phyloP scores from a whole-genome alignment of 2,113 vertebrate species.

The Megaleporinus macrocephalus region DNA sequence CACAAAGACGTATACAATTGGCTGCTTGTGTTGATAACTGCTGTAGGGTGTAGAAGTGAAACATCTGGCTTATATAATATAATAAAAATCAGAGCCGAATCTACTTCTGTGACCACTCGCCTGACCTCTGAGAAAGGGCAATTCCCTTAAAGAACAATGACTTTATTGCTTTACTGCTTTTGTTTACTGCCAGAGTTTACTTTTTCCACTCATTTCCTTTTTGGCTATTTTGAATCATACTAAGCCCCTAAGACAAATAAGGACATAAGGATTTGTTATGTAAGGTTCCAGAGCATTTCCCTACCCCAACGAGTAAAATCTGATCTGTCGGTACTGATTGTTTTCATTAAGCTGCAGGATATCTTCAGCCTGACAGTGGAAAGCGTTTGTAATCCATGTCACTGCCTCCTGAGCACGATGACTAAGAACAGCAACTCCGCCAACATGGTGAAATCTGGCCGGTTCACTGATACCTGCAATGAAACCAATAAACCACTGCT shows the following conservation, averaged over 20 bases:
- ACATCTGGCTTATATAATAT: conserved; percentile 5
- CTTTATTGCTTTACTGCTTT: conserved; percentile 1
- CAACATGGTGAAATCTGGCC: conserved; percentile 35
- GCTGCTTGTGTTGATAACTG: neutral
- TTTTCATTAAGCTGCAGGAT: conserved; percentile 20
- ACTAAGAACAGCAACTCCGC: conserved; percentile 40
- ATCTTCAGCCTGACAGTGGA: neutral
- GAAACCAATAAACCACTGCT: conserved; percentile 14
- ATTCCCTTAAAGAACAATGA: neutral
- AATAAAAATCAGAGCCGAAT: conserved; percentile 10
- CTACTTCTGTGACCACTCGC: neutral
- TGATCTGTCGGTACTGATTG: neutral
- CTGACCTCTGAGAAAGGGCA: neutral
- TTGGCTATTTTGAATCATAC: conserved; percentile 17
- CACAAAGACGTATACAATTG: neutral
- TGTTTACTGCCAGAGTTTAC: conserved; percentile 1
- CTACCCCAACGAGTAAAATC: neutral
- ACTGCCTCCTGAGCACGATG: conserved; percentile 11
- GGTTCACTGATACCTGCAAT: conserved; percentile 30
- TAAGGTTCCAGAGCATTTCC: conserved; percentile 12
- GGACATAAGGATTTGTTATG: conserved; percentile 20
- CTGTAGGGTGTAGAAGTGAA: conserved; percentile 9
- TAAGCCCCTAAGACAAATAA: neutral
- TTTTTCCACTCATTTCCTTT: conserved; percentile 13
- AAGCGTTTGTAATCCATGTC: neutral